Base-by-base conservation (phyloP, 2,797 vertebrate genomes). In the Cyprinodon diabolis region DNA sequence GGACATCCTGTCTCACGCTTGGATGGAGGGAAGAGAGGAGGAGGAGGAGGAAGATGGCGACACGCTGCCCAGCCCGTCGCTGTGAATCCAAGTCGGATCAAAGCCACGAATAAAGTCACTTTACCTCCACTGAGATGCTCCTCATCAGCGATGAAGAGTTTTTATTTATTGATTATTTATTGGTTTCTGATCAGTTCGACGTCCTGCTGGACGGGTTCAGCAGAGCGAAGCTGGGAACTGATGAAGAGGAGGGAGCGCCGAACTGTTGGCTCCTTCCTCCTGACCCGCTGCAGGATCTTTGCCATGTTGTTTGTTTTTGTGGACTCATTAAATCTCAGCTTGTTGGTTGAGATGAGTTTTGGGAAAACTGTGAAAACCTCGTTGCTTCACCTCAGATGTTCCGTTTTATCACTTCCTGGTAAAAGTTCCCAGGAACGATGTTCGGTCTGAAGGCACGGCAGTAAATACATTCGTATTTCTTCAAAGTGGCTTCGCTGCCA, bases 1-100 rank as follows among this genome's bases (percentile, higher is more conserved):
- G 56, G 92, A 96, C 85, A 93, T 97, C 69, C 84, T 96, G 66
- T 78, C 84, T 14, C 96, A 97, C 77, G 88, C 94, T 19, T 97
- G 96, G 96, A 95, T 93, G 90, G 85, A 91, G 78, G 74, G 66
- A 19, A 82, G 82, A 0, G 85, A 83, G 55, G 81, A 87, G 2
- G 90, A 89, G 25, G 87, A 72, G 47, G 62, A 75, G 52, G 88
- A 81, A 49, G 80, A 86, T 6, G 71, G 74, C 58, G 71, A 84
- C 72, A 87, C 89, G 2, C 81, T 86, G 25, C 83, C 84, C 17
- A 62, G 23, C 30, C 69, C 74, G 25, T 88, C 86, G 0, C 77
- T 90, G 17, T 88, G 69, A 52, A 48, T 14, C 13, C 2, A 5
- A 17, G 40, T 2, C 8, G 43, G 7, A n/a, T 62, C 72, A 8